Evolutionary conservation across 2,888 invertebrate species (phyloP), one percentile per base, ranked within the genome.

Genomic region (Acrocyrtus sp.): DNA sequence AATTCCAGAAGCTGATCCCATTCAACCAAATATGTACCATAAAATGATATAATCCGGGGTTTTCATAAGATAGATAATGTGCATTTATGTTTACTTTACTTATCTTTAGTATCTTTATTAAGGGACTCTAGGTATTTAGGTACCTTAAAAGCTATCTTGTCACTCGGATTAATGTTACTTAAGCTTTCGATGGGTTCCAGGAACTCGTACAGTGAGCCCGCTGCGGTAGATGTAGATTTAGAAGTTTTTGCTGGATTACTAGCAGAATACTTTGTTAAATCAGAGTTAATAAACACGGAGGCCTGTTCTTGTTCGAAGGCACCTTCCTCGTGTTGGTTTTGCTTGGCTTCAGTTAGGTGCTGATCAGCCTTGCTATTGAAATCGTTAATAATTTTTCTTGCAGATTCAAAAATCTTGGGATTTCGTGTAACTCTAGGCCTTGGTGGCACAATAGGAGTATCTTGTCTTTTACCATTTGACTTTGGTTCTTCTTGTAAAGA

Each of bases 391-490:
- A 67, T 67, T 22, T 67, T 67, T 27, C 60, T 47, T 0, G 43
- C 67, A 2, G 50, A 26, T 4, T 74, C 61, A 53, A 66, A 65
- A 5, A 54, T 27, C 22, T 26, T 66, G 0, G 70, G 74, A 45
- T 76, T 76, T 54, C 50, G 74, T 1, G 74, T 21, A 10, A 74
- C 66, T 29, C 73, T 57, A n/a, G n/a, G n/a, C n/a, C n/a, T n/a
- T n/a, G n/a, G n/a, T 2, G 76, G 74, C 2, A 76, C 56, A 21
- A 62, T 67, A 15, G 76, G 76, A 10, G 76, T 76, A 21, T 76
- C 76, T 29, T 51, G 68, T 0, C 74, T 41, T n/a, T 73, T 73
- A 0, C 60, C 53, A 27, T 8, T 29, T 6, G n/a, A 47, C 5
- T 15, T 5, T 21, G 56, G 51, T 8, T 43, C 47, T n/a, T 63